Conservation (phyloP, 1,140 invertebrate species). For the Cyclina sinensis region DNA sequence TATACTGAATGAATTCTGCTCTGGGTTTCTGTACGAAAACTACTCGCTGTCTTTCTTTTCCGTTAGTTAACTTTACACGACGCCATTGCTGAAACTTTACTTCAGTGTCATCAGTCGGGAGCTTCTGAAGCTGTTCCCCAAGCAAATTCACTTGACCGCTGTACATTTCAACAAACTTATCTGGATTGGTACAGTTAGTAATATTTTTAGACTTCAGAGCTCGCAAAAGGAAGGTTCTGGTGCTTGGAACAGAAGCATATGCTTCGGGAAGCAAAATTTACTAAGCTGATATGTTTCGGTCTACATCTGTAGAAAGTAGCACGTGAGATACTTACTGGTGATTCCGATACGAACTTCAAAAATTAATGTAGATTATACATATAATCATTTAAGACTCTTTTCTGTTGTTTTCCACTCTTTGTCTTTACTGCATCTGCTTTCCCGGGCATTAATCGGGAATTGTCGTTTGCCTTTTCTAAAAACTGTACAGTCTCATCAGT, state of each 20-base stretch:
- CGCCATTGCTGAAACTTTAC: conserved; percentile 59
- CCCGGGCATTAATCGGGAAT: not conserved
- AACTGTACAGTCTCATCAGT: not conserved
- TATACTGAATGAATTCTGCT: conserved; percentile 5
- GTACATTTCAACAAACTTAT: conserved; percentile 48
- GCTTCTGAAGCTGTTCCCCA: not conserved
- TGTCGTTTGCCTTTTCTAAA: conserved; percentile 12
- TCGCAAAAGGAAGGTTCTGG: conserved; percentile 23
- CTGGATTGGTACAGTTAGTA: conserved; percentile 13
- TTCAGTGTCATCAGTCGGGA: not conserved
- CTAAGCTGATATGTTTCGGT: not conserved
- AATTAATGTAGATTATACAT: conserved; percentile 26
- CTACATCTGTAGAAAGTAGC: not conserved
- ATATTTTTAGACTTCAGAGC: not conserved
- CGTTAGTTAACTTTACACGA: conserved; percentile 32
- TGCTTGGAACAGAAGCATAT: conserved; percentile 48
- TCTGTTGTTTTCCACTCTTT: conserved; percentile 3
- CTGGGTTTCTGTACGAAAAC: not conserved
- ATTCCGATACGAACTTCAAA: conserved; percentile 5
- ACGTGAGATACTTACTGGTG: not conserved
- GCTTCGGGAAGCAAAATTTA: conserved; percentile 14
- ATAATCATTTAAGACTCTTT: conserved; percentile 18
- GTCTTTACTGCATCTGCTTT: not conserved
- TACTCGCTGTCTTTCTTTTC: conserved; percentile 19
- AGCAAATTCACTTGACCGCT: not conserved